Conservation (phyloP, 2,888 invertebrate species). For the Malthinus seriepunctatus region DNA sequence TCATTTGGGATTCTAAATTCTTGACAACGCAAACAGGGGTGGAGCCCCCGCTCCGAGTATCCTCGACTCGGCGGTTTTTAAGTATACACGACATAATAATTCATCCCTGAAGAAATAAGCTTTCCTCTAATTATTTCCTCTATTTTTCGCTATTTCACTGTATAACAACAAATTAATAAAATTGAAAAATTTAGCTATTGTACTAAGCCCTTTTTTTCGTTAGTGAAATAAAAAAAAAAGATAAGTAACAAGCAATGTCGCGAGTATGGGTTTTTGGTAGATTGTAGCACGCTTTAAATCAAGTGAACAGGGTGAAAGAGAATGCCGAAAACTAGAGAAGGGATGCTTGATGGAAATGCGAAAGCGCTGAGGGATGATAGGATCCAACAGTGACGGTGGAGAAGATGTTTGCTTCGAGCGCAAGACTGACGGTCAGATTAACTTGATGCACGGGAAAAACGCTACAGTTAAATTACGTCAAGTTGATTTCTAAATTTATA, state of each 20-base stretch:
- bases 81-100: no score
- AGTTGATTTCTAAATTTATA: slow-evolving; percentile 12
- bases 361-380: slow-evolving; percentile 30
- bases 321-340: slow-evolving; percentile 41
- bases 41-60: no score
- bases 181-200: neutral
- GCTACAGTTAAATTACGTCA: slow-evolving; percentile 16
- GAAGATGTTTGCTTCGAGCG: slow-evolving; percentile 35
- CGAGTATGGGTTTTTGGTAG: slow-evolving; percentile 37
- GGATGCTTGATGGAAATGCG: slow-evolving; percentile 41
- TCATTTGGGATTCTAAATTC: no score
- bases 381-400: slow-evolving; percentile 30
- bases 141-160: no score
- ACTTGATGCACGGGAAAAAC: slow-evolving; percentile 41
- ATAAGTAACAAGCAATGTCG: slow-evolving; percentile 30
- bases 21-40: no score
- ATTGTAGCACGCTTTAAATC: slow-evolving; percentile 43
- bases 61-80: no score
- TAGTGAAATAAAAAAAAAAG: slow-evolving; percentile 23
- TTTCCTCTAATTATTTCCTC: no score
- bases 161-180: neutral
- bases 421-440: slow-evolving; percentile 42
- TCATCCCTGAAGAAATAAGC: no score
- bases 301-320: slow-evolving; percentile 39
- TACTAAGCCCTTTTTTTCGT: neutral